Evolutionary conservation across 2,888 invertebrate species (phyloP).

Genomic region (Protophormia terraenovae): DNA sequence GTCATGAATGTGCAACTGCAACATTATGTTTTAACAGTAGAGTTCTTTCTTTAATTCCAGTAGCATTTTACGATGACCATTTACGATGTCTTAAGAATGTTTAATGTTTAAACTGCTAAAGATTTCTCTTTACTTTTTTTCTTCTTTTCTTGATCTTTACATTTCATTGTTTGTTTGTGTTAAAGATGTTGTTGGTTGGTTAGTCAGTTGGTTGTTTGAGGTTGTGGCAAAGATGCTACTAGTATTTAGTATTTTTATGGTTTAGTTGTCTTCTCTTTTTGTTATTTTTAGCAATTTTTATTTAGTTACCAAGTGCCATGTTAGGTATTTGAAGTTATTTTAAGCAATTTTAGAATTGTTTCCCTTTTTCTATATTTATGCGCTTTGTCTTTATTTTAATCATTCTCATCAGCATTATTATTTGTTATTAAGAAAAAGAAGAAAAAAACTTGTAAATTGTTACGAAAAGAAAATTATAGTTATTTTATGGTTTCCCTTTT

Average conservation of each 20-base stretch:
- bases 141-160: neutral
- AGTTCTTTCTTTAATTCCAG: conserved; percentile 64
- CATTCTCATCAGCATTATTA: conserved; percentile 30
- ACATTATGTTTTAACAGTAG: conserved; percentile 15
- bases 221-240: conserved; percentile 14
- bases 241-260: conserved; percentile 10
- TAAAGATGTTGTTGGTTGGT: neutral
- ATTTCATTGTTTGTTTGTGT: neutral
- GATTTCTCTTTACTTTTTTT: neutral
- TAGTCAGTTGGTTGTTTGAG: neutral
- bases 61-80: conserved; percentile 67
- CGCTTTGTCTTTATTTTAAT: conserved; percentile 3
- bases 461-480: conserved; percentile 44
- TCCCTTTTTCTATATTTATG: conserved; percentile 17
- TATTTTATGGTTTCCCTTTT: conserved; percentile 20
- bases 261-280: neutral
- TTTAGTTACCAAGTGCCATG: conserved; percentile 29
- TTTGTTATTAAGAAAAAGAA: neutral
- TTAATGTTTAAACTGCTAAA: conserved; percentile 40
- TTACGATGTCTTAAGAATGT: conserved; percentile 64
- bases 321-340: conserved; percentile 55
- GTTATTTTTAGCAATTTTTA: conserved; percentile 21
- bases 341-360: conserved; percentile 31
- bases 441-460: conserved; percentile 4
- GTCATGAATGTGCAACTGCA: conserved; percentile 35